A percentile compares a stretch with the other conserved stretches of the same genome.
phyloP scores from a whole-genome alignment of 2,888 invertebrate genomes.

The Petrolisthes manimaculis region DNA sequence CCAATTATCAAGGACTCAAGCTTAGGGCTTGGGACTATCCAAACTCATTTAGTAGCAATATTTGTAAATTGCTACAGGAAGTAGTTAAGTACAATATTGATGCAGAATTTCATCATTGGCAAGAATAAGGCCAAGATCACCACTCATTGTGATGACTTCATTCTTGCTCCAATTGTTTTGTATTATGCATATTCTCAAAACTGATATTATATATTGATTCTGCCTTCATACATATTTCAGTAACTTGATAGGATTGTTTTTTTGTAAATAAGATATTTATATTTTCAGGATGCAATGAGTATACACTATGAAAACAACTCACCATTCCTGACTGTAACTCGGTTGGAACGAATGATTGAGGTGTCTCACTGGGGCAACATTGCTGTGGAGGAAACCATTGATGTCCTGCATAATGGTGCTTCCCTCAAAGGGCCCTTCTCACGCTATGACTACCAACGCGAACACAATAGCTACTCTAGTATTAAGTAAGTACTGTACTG shows the following conservation, averaged over 20 bases:
- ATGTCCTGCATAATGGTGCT: slow-evolving; percentile 93
- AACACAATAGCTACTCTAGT: slow-evolving; percentile 88
- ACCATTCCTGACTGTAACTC: slow-evolving; percentile 94
- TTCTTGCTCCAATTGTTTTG: not conserved
- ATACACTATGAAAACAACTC: slow-evolving; percentile 97
- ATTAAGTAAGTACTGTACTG: slow-evolving; percentile 77
- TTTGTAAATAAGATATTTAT: not conserved
- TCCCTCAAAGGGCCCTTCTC: slow-evolving; percentile 94
- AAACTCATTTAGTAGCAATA: no score
- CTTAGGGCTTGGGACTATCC: no score
- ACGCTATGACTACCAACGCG: slow-evolving; percentile 96
- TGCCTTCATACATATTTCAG: not conserved
- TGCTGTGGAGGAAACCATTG: slow-evolving; percentile 94
- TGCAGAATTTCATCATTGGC: no score
- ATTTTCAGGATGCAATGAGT: slow-evolving; percentile 71
- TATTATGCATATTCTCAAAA: not conserved
- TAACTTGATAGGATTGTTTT: not conserved
- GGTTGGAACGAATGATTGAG: slow-evolving; percentile 88
- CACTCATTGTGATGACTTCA: not conserved
- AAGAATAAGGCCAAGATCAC: no score
- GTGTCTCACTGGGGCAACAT: slow-evolving; percentile 99
- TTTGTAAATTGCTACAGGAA: no score
- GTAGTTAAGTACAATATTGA: no score
- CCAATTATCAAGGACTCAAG: no score
- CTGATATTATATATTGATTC: not conserved